Conservation (phyloP, 2,888 invertebrate species). For the Oithona nana region DNA sequence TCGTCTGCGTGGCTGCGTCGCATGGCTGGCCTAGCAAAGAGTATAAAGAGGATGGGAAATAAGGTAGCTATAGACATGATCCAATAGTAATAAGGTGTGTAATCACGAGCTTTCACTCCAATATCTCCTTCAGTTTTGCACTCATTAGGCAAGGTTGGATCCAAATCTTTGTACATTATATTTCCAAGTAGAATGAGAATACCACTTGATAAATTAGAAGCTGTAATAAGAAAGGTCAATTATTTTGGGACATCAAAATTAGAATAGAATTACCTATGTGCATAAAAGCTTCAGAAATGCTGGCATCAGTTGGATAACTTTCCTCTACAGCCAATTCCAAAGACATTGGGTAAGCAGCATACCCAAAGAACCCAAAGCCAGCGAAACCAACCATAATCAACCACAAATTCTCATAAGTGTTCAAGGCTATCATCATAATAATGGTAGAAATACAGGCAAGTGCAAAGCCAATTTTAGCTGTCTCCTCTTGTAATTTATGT, state of each 20-base stretch:
- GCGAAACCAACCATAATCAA: neutral
- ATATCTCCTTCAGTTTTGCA: neutral
- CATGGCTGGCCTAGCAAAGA: neutral
- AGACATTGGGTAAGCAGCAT: neutral
- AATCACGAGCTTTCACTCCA: neutral
- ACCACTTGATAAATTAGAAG: neutral
- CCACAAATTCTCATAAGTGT: neutral
- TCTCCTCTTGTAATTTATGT: neutral
- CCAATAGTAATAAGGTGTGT: neutral
- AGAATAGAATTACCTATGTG: no score
- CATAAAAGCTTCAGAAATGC: neutral
- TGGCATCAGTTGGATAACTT: neutral
- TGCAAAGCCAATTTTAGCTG: neutral
- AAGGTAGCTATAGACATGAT: neutral
- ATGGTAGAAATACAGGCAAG: neutral
- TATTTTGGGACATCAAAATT: no score
- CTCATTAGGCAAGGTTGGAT: neutral
- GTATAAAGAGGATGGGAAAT: neutral
- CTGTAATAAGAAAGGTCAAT: neutral
- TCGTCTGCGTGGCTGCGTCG: neutral
- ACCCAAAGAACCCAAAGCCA: neutral
- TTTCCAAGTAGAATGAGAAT: neutral
- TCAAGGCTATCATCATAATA: neutral
- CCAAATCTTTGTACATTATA: neutral
- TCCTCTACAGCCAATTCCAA: slow-evolving; percentile 9